Evolutionary conservation across 2,888 invertebrate genomes (phyloP), one percentile per base, ranked within the genome.

Genomic region (Apamea crenata): DNA sequence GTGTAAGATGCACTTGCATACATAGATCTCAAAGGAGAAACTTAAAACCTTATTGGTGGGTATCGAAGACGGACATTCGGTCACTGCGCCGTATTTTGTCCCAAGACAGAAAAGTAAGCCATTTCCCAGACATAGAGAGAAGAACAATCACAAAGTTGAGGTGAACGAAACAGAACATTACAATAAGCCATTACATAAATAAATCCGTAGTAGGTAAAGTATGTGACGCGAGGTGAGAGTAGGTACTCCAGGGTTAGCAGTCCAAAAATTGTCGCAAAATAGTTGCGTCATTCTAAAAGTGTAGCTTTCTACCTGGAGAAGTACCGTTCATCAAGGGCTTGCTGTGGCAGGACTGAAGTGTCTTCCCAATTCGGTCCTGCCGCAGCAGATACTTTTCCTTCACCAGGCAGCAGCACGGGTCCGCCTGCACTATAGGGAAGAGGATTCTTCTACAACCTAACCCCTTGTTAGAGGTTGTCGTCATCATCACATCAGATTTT

Each of bases 1-100:
- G 2, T 29, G 6, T 36, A 36, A 65, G 3, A 53, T 1, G 40
- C 1, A 47, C 32, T 44, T 40, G 12, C 61, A 47, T 32, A 29
- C 56, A 16, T 1, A 50, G 7, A n/a, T n/a, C 18, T 73, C 16
- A 12, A 29, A n/a, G 18, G 18, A 32, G 14, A 36, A 66, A 14
- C 7, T 50, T 50, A 32, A 50, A 70, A 36, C 18, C 32, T 25
- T n/a, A 12, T n/a, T 76, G 7, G 8, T 18, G 12, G 16, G 44
- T n/a, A 21, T 74, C 77, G 16, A 66, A 65, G 18, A 21, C 12
- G 47, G 82, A 74, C 74, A 74, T 71, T 77, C 71, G 84, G 83
- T 47, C 56, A 78, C n/a, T 78, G 59, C 78, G 68, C 77, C 70
- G 78, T 25, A 68, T 83, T 82, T 73, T 56, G 78, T 69, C 78